Base-by-base conservation (phyloP, 2,113 vertebrate genomes). In the Marmota flaviventris region DNA sequence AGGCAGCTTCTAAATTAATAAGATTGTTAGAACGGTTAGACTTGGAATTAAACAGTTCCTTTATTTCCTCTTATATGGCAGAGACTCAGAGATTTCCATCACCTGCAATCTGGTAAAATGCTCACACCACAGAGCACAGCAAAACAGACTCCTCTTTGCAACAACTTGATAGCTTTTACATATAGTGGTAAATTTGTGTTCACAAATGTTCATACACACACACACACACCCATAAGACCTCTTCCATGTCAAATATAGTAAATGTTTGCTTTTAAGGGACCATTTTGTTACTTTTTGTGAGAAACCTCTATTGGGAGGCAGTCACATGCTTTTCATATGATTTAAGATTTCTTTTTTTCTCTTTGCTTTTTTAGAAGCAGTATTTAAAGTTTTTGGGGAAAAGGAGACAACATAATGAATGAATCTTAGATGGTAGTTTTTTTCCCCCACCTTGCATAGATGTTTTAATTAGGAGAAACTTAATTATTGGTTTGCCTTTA, bases 271-370 rank as follows among this genome's bases (percentile, higher is more conserved):
- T 14, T 95, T 93, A 20, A 45, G 45, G 16, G 58, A 96, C 32
- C 51, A 24, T 89, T 93, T 85, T 84, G 94, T 97, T 97, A 96
- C 97, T 96, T 98, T 97, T 14, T 93, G 51, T 96, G 85, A 98
- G 72, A 98, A 61, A 97, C 98, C 98, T 97, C 97, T 72, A 95
- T 84, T 67, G 72, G 39, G 27, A 85, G n/a, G 25, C 70, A 78
- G 48, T 89, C 95, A 95, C 69, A 75, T 76, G 88, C 79, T 97
- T 97, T 97, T 97, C 85, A 96, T 91, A 89, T 89, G 87, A 95
- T 96, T 94, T 86, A 2, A 9, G 70, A 85, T 97, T 97, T 96
- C 89, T 96, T 96, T 94, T 45, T 37, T 51, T 51, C 53, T 37
- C 65, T 29, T 91, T 91, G 86, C 29, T 12, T 78, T 86, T 17